Evolutionary conservation across 2,888 invertebrate genomes (phyloP).

Genomic region (Adelognathus sp.): DNA sequence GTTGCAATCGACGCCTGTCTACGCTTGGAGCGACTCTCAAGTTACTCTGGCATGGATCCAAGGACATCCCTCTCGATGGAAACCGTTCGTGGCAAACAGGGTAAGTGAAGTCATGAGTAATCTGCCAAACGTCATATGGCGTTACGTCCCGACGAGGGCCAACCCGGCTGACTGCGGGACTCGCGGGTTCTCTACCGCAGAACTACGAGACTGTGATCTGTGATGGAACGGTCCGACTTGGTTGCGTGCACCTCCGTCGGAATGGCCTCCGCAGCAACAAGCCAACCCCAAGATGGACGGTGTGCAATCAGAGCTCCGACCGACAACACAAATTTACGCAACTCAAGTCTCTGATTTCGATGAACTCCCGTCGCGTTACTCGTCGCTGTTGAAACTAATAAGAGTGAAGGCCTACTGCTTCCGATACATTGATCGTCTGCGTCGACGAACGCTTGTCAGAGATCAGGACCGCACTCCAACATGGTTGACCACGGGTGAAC

Average conservation of each 20-base stretch:
- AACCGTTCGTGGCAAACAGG: background rate
- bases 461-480: background rate
- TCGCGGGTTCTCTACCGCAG: background rate
- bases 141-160: background rate
- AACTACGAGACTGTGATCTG: background rate
- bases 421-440: background rate
- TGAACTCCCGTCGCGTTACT: background rate
- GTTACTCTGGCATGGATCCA: background rate
- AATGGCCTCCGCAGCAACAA: too few relatives aligned
- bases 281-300: too few relatives aligned
- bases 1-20: background rate
- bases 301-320: background rate
- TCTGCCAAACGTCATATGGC: background rate
- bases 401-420: background rate
- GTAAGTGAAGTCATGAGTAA: background rate
- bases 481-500: background rate
- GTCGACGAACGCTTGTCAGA: background rate
- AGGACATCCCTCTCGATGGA: background rate
- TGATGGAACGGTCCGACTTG: background rate
- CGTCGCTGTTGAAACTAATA: background rate
- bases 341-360: background rate
- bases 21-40: background rate
- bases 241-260: too few relatives aligned
- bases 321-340: background rate
- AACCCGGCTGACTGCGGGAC: background rate